Base-by-base conservation (phyloP, 2,888 invertebrate species). In the Trilocha varians region DNA sequence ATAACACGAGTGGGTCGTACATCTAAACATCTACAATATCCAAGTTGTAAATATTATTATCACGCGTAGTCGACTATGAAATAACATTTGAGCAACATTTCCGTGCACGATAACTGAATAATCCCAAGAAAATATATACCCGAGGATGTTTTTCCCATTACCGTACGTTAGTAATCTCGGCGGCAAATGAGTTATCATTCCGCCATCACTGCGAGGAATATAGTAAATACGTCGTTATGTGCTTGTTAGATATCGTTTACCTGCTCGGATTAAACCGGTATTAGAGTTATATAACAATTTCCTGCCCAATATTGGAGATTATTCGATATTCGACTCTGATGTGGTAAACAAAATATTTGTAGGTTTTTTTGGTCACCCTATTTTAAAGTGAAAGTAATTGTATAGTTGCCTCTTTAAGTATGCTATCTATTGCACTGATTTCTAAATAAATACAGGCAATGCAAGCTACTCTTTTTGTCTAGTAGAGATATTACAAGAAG, bases 131-230 rank as follows among this genome's bases (percentile, higher is more conserved):
- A 54, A 59, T 50, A 47, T 49, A 51, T 53, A 55, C 42, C 42
- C 46, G 55, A 55, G 52, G 57, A 69, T 71, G 53, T 63, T 65
- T 73, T 67, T 59, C 65, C 52, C 62, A 65, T 69, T 57, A 64
- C 53, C 25, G 47, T 52, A 55, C 53, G 57, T 53, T 52, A 53
- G 59, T 62, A 63, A 68, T 60, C 49, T 50, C 47, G 40, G 49
- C 45, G 36, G 63, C 56, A 62, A 67, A 69, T 65, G 61, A 64
- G 67, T 64, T 62, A 75, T 76, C 64, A 69, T 73, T 72, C 62
- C 49, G 55, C 56, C 66, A 66, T 73, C 73, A 68, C 52, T 43
- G 43, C 41, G 50, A 48, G 46, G 50, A 49, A 52, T 57, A 53
- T 55, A 61, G 60, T 59, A 62, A 67, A 66, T 64, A 62, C 58